These are phyloP conservation scores for Hirtodrosophila cameraria DNA, from an alignment of 2,888 invertebrate species.

Conservation along the genomic window DNA sequence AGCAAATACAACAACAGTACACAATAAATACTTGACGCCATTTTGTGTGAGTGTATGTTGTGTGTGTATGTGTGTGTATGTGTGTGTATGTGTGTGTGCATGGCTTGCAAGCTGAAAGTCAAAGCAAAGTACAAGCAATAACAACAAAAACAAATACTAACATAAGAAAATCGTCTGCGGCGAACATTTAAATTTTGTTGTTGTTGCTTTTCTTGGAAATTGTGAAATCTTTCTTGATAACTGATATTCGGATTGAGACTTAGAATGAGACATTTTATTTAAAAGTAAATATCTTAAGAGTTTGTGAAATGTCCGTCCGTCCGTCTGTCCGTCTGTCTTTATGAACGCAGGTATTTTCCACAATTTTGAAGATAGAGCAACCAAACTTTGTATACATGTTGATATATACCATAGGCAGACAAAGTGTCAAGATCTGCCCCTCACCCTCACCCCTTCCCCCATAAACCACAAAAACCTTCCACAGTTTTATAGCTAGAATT, in stretches of 20 bases:
- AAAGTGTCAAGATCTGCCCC: no score
- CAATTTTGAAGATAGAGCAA: no score
- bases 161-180: constrained; percentile 53
- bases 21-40: constrained; percentile 76
- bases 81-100: constrained; percentile 32
- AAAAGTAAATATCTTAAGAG: no score
- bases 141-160: constrained; percentile 39
- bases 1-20: constrained; percentile 39
- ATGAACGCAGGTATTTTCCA: no score
- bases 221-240: not conserved
- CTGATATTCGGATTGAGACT: constrained; percentile 8
- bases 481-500: no score
- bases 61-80: constrained; percentile 26
- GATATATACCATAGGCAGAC: no score
- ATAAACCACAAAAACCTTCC: no score
- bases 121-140: constrained; percentile 64
- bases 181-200: constrained; percentile 62
- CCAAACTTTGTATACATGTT: no score
- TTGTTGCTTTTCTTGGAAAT: constrained; percentile 7
- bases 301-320: no score
- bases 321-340: no score
- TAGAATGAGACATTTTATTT: constrained; percentile 6
- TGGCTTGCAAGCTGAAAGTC: constrained; percentile 64
- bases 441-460: no score
- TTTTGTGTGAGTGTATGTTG: constrained; percentile 27